Evolutionary conservation across 2,888 invertebrate genomes (phyloP), one percentile per base, ranked within the genome.

Genomic region (Lydus trimaculatus): DNA sequence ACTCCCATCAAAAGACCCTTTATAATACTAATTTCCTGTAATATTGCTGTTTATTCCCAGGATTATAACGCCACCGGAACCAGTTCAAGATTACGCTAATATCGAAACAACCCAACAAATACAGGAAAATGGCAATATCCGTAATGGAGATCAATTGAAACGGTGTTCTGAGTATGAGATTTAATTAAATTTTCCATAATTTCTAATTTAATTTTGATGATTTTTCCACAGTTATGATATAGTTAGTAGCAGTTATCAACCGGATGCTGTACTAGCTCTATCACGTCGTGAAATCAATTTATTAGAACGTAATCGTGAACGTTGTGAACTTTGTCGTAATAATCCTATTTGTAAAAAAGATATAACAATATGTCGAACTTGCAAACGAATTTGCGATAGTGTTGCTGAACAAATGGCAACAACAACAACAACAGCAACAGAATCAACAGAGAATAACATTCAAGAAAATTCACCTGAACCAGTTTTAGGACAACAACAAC

Each of bases 111-210:
- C 31, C 33, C 63, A 58, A 33, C 43, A n/a, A n/a, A n/a, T 23
- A 39, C 63, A 61, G 67, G 67, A 67, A 64, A 52, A 20, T 36
- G 31, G 17, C 64, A 58, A 68, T 65, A 61, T 61, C 62, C 65
- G 58, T 31, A 58, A n/a, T 65, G 17, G 59, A 59, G 33, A 59
- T 31, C 59, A 59, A 59, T 31, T 31, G 28, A 59, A 31, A 31
- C 59, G 59, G 5, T 59, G 31, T 59, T 59, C 59, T 28, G 31
- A 17, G 59, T 59, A 31, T 31, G 13, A 6, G n/a, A 2, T 59
- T 28, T 7, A 59, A 17, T 31, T 60, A 17, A 60, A 31, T n/a
- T 23, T 8, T 1, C 9, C 11, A n/a, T 4, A 20, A 52, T 52
- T 52, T 23, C 11, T 9, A 52, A 23, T 52, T 13, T 31, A 28